These are phyloP conservation scores for Drosophila limbata DNA, from an alignment of 2,888 invertebrate species.

Conservation along the genomic window DNA sequence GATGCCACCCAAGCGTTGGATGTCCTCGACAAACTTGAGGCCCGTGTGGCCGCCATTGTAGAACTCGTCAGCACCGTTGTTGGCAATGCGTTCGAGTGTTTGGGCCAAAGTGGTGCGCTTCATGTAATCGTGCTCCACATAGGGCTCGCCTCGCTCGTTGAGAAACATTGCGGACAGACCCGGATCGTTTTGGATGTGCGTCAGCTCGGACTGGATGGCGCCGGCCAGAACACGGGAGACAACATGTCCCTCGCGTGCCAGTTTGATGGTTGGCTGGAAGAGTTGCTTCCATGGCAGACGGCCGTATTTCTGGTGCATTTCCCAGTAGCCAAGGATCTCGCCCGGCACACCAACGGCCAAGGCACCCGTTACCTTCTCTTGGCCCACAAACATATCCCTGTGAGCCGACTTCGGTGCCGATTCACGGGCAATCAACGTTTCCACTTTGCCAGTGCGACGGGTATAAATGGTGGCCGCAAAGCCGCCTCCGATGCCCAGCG, in stretches of 20 bases:
- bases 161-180: conserved; percentile 87
- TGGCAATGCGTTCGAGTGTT: conserved; percentile 89
- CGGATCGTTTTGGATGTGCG: conserved; percentile 87
- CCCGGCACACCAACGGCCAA: conserved; percentile 93
- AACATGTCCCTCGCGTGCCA: conserved; percentile 90
- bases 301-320: conserved; percentile 90
- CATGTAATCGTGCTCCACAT: conserved; percentile 88
- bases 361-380: conserved; percentile 84
- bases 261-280: conserved; percentile 91
- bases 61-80: conserved; percentile 89
- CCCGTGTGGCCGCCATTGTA: conserved; percentile 89
- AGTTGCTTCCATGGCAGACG: conserved; percentile 91
- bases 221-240: conserved; percentile 89
- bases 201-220: conserved; percentile 86
- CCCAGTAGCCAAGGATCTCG: conserved; percentile 94
- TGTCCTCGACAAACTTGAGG: conserved; percentile 88
- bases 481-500: conserved; percentile 96
- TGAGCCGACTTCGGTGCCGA: conserved; percentile 90
- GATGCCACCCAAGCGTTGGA: conserved; percentile 90
- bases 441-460: conserved; percentile 87
- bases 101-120: conserved; percentile 88
- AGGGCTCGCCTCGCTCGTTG: conserved; percentile 87
- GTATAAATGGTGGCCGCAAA: conserved; percentile 94
- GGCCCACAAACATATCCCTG: conserved; percentile 89
- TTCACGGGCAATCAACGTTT: conserved; percentile 91